phyloP scores from a whole-genome alignment of 2,797 vertebrate genomes.

The Thamnophis elegans region DNA sequence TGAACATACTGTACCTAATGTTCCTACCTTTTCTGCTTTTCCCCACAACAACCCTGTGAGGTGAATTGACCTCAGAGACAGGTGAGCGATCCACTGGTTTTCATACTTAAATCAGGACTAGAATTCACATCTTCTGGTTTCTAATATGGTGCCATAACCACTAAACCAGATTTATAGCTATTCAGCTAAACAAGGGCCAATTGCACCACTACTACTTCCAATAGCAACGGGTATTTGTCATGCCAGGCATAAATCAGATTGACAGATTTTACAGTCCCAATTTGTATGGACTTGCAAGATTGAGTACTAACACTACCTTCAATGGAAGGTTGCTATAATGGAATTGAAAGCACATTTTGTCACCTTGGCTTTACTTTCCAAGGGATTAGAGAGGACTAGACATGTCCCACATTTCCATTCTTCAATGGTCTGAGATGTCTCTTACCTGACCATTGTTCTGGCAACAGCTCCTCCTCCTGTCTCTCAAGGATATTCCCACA shows the following conservation, averaged over 20 bases:
- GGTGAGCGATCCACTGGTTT: not conserved
- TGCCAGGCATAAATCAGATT: not conserved
- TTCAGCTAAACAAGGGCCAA: not conserved
- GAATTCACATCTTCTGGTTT: not conserved
- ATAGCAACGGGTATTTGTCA: not conserved
- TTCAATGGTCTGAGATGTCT: not conserved
- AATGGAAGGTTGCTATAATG: not conserved
- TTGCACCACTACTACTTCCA: not conserved
- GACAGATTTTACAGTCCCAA: not conserved
- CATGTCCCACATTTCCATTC: not conserved
- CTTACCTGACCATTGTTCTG: not conserved
- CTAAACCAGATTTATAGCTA: not conserved
- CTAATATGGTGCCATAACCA: not conserved
- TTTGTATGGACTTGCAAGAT: not conserved
- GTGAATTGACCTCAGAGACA: not conserved
- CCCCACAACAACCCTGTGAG: not conserved
- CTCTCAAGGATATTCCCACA: not conserved
- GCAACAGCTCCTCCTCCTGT: not conserved
- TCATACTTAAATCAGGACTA: not conserved
- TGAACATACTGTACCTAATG: not conserved
- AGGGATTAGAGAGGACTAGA: not conserved
- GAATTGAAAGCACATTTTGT: not conserved
- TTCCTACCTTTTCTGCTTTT: not conserved
- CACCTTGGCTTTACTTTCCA: not conserved
- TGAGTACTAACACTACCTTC: not conserved